These are phyloP conservation scores for Danio albolineatus DNA, from an alignment of 2,797 vertebrate genomes.

Conservation along the genomic window DNA sequence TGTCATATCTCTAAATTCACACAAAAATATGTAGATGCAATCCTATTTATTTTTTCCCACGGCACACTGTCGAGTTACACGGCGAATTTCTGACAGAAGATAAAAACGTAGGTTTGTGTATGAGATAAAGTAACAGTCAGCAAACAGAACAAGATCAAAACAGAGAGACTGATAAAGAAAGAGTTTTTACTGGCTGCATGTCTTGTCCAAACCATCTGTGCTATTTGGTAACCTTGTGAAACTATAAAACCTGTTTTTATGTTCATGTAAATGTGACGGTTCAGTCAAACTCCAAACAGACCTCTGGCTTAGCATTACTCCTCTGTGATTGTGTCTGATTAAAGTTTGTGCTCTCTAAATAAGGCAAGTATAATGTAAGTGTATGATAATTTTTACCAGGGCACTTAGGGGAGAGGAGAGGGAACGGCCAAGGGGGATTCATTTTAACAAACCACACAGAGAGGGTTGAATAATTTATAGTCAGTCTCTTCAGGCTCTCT, in stretches of 20 bases:
- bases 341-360: constrained; percentile 70
- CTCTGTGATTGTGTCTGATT: constrained; percentile 69
- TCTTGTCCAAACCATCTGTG: constrained; percentile 20
- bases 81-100: background rate
- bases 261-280: constrained; percentile 65
- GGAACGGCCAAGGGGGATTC: constrained; percentile 62
- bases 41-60: background rate
- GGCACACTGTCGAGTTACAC: background rate
- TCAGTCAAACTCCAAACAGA: constrained; percentile 67
- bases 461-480: constrained; percentile 72
- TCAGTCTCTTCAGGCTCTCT: constrained; percentile 45
- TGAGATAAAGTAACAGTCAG: background rate
- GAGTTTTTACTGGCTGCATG: background rate
- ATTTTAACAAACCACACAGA: constrained; percentile 63
- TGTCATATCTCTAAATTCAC: background rate
- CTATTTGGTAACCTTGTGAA: constrained; percentile 22
- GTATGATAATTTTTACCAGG: constrained; percentile 64
- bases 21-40: background rate
- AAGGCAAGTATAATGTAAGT: constrained; percentile 51
- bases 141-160: background rate
- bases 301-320: constrained; percentile 60
- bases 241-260: constrained; percentile 66
- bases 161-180: background rate
- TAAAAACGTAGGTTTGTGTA: background rate
- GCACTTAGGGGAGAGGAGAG: constrained; percentile 61